Evolutionary conservation across 2,113 vertebrate species (phyloP).

Genomic region (Riparia riparia): DNA sequence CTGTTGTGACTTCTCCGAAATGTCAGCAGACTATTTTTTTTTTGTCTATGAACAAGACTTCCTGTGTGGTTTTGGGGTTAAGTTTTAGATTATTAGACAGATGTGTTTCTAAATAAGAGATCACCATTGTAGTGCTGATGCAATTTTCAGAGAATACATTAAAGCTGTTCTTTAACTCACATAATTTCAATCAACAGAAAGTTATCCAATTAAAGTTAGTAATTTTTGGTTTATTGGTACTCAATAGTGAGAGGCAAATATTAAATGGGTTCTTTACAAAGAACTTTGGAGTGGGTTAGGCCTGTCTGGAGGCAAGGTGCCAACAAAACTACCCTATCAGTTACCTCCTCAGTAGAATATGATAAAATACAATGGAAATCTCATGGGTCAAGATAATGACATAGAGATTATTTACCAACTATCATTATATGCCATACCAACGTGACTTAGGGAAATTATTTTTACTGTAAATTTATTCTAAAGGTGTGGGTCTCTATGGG

Average conservation of each 20-base stretch:
- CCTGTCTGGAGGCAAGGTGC: background rate
- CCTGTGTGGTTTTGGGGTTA: background rate
- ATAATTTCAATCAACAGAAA: background rate
- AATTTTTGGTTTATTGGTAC: background rate
- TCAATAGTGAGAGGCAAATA: background rate
- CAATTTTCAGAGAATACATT: background rate
- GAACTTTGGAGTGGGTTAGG: background rate
- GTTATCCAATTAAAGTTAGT: background rate
- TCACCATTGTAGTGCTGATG: background rate
- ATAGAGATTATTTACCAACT: background rate
- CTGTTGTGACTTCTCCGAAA: background rate
- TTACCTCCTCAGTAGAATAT: background rate
- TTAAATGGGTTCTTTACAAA: background rate
- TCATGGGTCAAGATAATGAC: background rate
- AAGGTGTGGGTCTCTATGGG: accelerated
- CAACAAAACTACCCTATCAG: background rate
- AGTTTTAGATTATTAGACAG: background rate
- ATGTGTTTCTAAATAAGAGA: background rate
- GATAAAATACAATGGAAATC: background rate
- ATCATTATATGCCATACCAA: background rate
- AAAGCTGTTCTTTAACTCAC: background rate
- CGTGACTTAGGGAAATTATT: background rate
- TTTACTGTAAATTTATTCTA: background rate
- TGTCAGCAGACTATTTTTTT: background rate
- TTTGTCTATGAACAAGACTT: background rate